phyloP scores from a whole-genome alignment of 2,888 invertebrate species.

The Microchrysa polita region DNA sequence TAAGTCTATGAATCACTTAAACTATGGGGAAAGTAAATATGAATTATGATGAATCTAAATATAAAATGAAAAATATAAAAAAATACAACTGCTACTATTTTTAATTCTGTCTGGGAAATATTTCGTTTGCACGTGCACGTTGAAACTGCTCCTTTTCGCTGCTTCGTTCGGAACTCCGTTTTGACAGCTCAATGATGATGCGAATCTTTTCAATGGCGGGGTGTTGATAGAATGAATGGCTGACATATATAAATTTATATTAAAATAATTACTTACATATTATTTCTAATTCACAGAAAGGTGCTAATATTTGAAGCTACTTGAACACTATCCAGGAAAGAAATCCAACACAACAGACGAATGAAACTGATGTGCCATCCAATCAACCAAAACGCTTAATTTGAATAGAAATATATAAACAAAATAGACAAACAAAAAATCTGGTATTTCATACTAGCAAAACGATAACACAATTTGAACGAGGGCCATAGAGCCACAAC shows the following conservation, averaged over 20 bases:
- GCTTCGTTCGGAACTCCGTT: background rate
- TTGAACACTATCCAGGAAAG: background rate
- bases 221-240: background rate
- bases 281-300: constrained; percentile 39
- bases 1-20: constrained; percentile 37
- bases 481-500: background rate
- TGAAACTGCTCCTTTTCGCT: background rate
- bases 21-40: constrained; percentile 38
- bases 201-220: constrained; percentile 16
- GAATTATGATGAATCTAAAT: constrained; percentile 26
- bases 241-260: background rate
- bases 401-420: no score
- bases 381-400: constrained; percentile 32
- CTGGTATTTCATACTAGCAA: no score
- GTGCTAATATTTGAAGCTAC: constrained; percentile 20
- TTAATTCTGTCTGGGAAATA: constrained; percentile 28
- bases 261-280: background rate
- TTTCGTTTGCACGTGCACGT: constrained; percentile 5
- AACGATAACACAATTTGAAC: no score
- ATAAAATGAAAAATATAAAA: constrained; percentile 32
- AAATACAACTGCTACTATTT: constrained; percentile 28
- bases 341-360: constrained; percentile 25
- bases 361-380: constrained; percentile 48
- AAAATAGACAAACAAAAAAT: no score
- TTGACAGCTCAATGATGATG: constrained; percentile 44